Evolutionary conservation across 1,140 invertebrate genomes (phyloP).

Genomic region (Sitophilus oryzae): DNA sequence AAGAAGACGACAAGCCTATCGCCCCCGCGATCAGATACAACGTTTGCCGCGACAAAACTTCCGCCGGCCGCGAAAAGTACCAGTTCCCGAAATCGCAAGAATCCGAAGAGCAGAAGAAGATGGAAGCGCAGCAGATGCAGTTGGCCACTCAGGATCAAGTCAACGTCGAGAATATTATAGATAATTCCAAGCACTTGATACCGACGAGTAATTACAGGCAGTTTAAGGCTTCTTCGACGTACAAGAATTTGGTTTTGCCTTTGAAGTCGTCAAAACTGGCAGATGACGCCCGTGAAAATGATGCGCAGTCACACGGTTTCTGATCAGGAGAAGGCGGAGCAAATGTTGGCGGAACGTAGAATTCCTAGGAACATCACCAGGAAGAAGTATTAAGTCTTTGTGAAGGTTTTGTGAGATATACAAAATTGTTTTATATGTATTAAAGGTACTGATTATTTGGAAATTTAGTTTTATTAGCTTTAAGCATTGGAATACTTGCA

Average conservation of each 20-base stretch:
- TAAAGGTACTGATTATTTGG: too few relatives aligned
- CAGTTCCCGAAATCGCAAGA: conserved; percentile 11
- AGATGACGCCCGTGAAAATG: conserved; percentile 37
- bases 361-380: conserved; percentile 23
- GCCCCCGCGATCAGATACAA: conserved; percentile 25
- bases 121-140: background rate
- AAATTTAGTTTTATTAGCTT: too few relatives aligned
- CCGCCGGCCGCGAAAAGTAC: conserved; percentile 13
- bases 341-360: conserved; percentile 32
- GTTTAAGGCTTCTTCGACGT: conserved; percentile 35
- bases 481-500: too few relatives aligned
- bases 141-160: conserved; percentile 7
- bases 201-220: conserved; percentile 14
- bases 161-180: conserved; percentile 15
- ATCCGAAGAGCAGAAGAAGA: conserved; percentile 1
- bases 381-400: too few relatives aligned
- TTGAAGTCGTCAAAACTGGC: conserved; percentile 37
- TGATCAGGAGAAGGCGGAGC: conserved; percentile 39
- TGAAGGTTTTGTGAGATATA: too few relatives aligned
- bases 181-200: conserved; percentile 8
- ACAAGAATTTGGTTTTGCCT: conserved; percentile 33
- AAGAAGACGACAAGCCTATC: conserved; percentile 4
- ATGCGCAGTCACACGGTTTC: conserved; percentile 39
- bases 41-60: conserved; percentile 21
- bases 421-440: too few relatives aligned